Evolutionary conservation across 2,797 vertebrate species (phyloP), one percentile per base, ranked within the genome.

Genomic region (Bovichtus diacanthus): DNA sequence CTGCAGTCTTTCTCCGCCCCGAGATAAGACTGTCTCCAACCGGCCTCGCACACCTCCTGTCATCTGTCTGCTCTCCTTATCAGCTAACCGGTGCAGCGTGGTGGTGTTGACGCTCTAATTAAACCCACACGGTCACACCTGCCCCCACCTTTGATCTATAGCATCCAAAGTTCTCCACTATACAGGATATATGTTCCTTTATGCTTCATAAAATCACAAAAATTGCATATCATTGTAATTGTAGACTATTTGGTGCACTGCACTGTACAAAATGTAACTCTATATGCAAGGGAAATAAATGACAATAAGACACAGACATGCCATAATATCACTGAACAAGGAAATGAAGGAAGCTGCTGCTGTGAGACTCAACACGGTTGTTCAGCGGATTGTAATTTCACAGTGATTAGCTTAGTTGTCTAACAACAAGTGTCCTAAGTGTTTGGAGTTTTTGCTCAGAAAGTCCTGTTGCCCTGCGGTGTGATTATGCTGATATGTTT

Each of bases 21-120:
- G 62, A 95, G 95, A 96, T 96, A 96, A 96, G 93, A 78, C 92
- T 95, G 95, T 95, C 95, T 96, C 95, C 94, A 93, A 82, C 86
- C 79, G 76, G 90, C 92, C 92, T 89, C 90, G 80, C 88, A 93
- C 94, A 92, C 94, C 94, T 95, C 94, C 93, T 95, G 94, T 94
- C 94, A 92, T 93, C 93, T 91, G 93, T 95, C 94, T 95, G 91
- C 90, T 88, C 62, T 76, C 76, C 93, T 95, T 95, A 95, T 96
- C 95, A 92, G 91, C 87, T 66, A 75, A 84, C 78, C 78, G 34
- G 78, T 74, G 84, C 84, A 74, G 83, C 51, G 78, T 69, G 73
- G 63, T 82, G 66, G 90, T 90, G 93, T 90, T 90, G 92, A 94
- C 89, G 76, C 80, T 93, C 83, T 92, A 91, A 94, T 95, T 94